These are phyloP conservation scores for Diplazon laetatorius DNA, from an alignment of 2,888 invertebrate species.

Conservation along the genomic window DNA sequence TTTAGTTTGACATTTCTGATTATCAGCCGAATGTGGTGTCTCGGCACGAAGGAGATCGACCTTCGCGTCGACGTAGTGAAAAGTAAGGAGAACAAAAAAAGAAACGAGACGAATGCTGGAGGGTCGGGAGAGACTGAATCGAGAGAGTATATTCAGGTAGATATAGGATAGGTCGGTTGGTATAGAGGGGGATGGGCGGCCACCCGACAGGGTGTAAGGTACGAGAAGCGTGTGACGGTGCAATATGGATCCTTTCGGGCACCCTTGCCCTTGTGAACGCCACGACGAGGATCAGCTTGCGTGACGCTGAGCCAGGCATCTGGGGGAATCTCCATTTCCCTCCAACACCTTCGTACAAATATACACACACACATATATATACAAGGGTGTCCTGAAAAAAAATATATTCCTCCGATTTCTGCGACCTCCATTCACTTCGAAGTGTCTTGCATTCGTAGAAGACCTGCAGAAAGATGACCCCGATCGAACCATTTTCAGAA, in stretches of 20 bases:
- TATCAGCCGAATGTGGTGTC: too few relatives aligned
- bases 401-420: too few relatives aligned
- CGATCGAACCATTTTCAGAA: too few relatives aligned
- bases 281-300: slow-evolving; percentile 41
- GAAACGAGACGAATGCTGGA: too few relatives aligned
- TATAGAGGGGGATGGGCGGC: slow-evolving; percentile 22
- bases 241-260: slow-evolving; percentile 36
- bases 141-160: slow-evolving; percentile 44
- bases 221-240: slow-evolving; percentile 30
- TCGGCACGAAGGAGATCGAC: too few relatives aligned
- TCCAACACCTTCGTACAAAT: too few relatives aligned
- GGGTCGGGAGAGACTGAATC: background rate
- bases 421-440: too few relatives aligned
- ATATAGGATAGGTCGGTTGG: slow-evolving; percentile 28
- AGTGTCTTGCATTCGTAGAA: too few relatives aligned
- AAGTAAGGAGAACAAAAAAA: background rate
- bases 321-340: slow-evolving; percentile 54
- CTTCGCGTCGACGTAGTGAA: background rate
- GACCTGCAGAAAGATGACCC: too few relatives aligned
- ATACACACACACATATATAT: too few relatives aligned
- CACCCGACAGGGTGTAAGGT: slow-evolving; percentile 35
- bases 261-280: slow-evolving; percentile 63
- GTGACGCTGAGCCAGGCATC: slow-evolving; percentile 39
- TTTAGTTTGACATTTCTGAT: too few relatives aligned
- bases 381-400: too few relatives aligned